Evolutionary conservation across 2,888 invertebrate genomes (phyloP), one percentile per base, ranked within the genome.

Genomic region (Volucella inanis): DNA sequence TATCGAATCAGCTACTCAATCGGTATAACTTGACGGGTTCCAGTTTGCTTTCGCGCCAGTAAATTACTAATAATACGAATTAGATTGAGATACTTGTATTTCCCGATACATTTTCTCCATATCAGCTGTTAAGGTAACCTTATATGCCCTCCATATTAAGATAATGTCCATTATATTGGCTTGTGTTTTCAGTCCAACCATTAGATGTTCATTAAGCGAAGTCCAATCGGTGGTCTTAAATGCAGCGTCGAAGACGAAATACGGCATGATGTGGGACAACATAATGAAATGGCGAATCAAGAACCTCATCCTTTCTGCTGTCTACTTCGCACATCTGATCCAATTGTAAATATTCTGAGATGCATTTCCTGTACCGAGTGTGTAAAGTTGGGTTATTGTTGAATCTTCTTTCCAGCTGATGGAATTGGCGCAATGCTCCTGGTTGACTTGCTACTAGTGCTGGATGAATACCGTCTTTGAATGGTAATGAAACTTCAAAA

Each of bases 201-300:
- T 18, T 0, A 75, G 50, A n/a, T 59, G 49, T 15, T 75, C 31
- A n/a, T 65, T 75, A 15, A 75, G 43, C 8, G 75, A 76, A 9
- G 43, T 50, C 12, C 22, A 31, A 4, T 76, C 59, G 1, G 67
- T 8, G 10, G 68, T 68, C 39, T 68, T 49, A 57, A 57, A 57
- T 6, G 75, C n/a, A 10, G 65, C 65, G 31, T 76, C 65, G 14
- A 76, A 76, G 4, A 61, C 57, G 57, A 9, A 65, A 59, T 6
- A 75, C 59, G 11, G 75, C 75, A 41, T 75, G 57, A 18, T 75
- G 41, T 47, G 39, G 55, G 2, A 64, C 55, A 57, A 65, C 12
- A 18, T 75, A 75, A 45, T n/a, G n/a, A n/a, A n/a, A n/a, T 75
- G 65, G 43, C 10, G 72, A 38, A 1, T 54, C 11, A 10, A 65